Evolutionary conservation across 1,140 invertebrate genomes (phyloP).

Genomic region (Centruroides vittatus): DNA sequence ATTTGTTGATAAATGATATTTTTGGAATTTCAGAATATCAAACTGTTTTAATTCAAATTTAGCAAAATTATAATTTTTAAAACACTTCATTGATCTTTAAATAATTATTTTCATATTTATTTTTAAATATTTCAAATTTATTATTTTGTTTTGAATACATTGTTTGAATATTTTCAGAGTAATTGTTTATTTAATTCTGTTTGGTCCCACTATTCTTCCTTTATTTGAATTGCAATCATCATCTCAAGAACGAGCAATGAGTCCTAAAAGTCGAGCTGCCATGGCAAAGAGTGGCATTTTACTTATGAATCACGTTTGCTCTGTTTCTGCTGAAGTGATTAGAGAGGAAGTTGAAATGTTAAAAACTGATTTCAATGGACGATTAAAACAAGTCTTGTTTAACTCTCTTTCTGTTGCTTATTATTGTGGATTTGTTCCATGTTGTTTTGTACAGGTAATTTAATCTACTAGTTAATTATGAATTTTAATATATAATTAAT

Average conservation of each 20-base stretch:
- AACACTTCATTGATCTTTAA: too few relatives aligned
- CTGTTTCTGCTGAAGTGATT: constrained; percentile 38
- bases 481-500: too few relatives aligned
- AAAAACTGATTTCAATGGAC: constrained; percentile 69
- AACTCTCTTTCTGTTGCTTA: constrained; percentile 79
- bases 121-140: constrained; percentile 8
- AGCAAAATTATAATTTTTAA: too few relatives aligned
- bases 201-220: constrained; percentile 40
- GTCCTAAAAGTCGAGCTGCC: neutral
- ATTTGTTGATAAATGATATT: too few relatives aligned
- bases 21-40: too few relatives aligned
- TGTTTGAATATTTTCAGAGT: constrained; percentile 21
- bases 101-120: too few relatives aligned
- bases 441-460: constrained; percentile 64
- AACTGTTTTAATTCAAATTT: too few relatives aligned
- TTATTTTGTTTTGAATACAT: neutral
- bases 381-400: constrained; percentile 78
- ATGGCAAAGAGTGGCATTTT: neutral
- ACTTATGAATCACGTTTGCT: constrained; percentile 29
- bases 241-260: neutral
- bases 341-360: constrained; percentile 71
- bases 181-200: constrained; percentile 68
- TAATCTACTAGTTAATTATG: too few relatives aligned
- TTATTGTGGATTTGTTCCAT: constrained; percentile 77
- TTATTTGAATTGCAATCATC: constrained; percentile 22